These are phyloP conservation scores for Emydoidea blandingii DNA, from an alignment of 2,797 vertebrate species.

Conservation along the genomic window DNA sequence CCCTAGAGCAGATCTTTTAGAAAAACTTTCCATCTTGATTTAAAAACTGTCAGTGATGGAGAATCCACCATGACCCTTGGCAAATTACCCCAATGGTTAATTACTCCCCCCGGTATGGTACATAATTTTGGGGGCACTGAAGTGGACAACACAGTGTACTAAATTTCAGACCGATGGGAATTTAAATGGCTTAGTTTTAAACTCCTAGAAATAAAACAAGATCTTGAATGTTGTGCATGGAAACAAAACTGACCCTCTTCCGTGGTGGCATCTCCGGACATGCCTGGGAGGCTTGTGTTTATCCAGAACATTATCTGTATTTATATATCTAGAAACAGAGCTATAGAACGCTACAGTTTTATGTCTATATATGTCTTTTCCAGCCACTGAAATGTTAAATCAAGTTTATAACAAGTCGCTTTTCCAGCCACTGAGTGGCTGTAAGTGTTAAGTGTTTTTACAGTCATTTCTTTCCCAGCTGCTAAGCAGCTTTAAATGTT, in stretches of 20 bases:
- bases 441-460: slow-evolving; percentile 87
- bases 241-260: slow-evolving; percentile 31
- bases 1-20: background rate
- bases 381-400: slow-evolving; percentile 83
- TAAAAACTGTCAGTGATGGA: background rate
- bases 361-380: slow-evolving; percentile 77
- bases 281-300: slow-evolving; percentile 42
- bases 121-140: background rate
- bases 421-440: slow-evolving; percentile 84
- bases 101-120: background rate
- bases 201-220: slow-evolving; percentile 68
- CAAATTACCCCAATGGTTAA: background rate
- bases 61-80: background rate
- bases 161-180: slow-evolving; percentile 71
- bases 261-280: slow-evolving; percentile 49
- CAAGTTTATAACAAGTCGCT: slow-evolving; percentile 85
- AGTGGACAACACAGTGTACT: slow-evolving; percentile 56
- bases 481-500: slow-evolving; percentile 82
- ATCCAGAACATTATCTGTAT: slow-evolving; percentile 71
- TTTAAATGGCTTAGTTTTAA: slow-evolving; percentile 68
- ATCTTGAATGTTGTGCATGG: slow-evolving; percentile 19
- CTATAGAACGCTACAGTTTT: slow-evolving; percentile 66
- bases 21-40: background rate
- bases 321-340: slow-evolving; percentile 76
- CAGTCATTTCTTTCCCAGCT: slow-evolving; percentile 82